Evolutionary conservation across 2,113 vertebrate species (phyloP), one percentile per base, ranked within the genome.

Genomic region (Vicugna pacos): DNA sequence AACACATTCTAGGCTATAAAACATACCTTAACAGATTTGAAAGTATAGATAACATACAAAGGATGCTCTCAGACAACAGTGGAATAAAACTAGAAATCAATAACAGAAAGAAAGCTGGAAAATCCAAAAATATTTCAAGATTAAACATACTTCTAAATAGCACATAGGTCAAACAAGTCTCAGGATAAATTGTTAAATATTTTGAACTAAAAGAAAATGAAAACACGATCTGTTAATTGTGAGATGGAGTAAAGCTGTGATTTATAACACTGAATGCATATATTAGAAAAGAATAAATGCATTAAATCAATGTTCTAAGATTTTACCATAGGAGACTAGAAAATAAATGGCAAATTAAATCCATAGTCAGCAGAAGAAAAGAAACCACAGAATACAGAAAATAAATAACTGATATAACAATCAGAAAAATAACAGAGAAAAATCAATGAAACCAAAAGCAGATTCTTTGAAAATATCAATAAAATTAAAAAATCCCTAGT

Each of bases 1-100:
- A 89, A 76, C 32, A 64, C 14, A 85, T 89, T 76, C 67, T 70
- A 35, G 62, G 50, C 69, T 54, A 70, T 76, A 75, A 89, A 86
- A 62, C 8, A 58, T 35, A 76, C 28, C 69, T 86, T 94, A 70
- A 80, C 62, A 92, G 69, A 70, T 93, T 81, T 56, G 73, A 81
- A 82, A 80, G 28, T 35, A 30, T 58, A 30, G 32, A 85, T 32
- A 67, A 30, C 42, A 72, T n/a, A 46, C 62, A 54, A 62, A 54
- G 14, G n/a, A 35, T 70, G 22, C 19, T 81, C 35, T 70, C 48
- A 60, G 80, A 64, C 60, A 28, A 75, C 35, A 69, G 20, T 16
- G 56, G 56, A 62, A 84, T 38, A n/a, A 92, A 46, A 58, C 19
- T 42, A 35, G 46, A 81, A 58, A 70, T 20, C 26, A 70, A 8